These are phyloP conservation scores for Haliclona indistincta DNA, from an alignment of 37 sponge, comb jelly and placozoan species.

Conservation along the genomic window DNA sequence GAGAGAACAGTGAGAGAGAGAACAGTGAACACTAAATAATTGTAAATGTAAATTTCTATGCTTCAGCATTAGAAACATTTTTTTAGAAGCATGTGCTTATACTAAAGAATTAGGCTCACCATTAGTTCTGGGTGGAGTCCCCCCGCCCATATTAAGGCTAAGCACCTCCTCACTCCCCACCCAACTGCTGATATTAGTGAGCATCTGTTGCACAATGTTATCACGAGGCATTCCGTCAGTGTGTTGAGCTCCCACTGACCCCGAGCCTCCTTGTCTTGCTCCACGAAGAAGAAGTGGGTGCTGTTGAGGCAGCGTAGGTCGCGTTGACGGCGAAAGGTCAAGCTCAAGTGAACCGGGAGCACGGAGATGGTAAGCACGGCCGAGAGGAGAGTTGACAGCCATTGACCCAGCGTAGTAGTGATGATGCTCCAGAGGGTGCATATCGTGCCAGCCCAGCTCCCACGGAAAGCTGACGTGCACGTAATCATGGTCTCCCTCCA, in stretches of 20 bases:
- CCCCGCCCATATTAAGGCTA: constrained; percentile 22
- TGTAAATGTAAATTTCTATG: too few species aligned
- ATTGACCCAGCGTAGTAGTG: neutral
- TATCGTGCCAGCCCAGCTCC: neutral
- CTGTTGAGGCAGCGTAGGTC: constrained; percentile 18
- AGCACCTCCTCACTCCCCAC: constrained; percentile 39
- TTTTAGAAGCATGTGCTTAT: neutral
- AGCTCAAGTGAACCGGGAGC: constrained; percentile 5
- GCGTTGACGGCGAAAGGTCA: neutral
- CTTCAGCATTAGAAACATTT: too few species aligned
- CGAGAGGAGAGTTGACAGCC: constrained; percentile 16
- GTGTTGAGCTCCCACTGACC: neutral
- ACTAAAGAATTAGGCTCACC: neutral
- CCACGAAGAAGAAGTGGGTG: constrained; percentile 53
- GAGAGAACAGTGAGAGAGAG: too few species aligned
- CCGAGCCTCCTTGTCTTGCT: neutral
- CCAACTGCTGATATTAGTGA: constrained; percentile 48
- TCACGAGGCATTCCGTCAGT: neutral
- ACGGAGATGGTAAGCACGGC: constrained; percentile 52
- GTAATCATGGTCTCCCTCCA: constrained; percentile 54
- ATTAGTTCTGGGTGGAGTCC: neutral
- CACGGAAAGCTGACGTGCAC: constrained; percentile 36
- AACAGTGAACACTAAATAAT: too few species aligned
- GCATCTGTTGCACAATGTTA: constrained; percentile 39
- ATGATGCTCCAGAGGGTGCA: constrained; percentile 24